Evolutionary conservation across 2,797 vertebrate genomes (phyloP).

Genomic region (Ambastaia sidthimunki): DNA sequence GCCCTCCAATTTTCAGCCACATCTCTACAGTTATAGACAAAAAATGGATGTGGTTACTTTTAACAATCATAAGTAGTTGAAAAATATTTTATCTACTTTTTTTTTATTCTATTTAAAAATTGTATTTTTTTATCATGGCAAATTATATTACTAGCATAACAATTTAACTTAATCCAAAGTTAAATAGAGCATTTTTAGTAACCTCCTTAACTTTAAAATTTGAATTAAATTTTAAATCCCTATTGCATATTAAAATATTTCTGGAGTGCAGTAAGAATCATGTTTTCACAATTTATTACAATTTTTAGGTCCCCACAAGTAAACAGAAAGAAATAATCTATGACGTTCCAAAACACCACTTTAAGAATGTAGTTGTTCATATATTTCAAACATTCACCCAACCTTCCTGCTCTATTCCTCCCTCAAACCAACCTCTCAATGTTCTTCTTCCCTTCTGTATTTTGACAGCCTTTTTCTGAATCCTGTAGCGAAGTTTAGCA

Average conservation of each 20-base stretch:
- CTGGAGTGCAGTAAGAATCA: neutral
- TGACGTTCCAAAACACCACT: constrained; percentile 99
- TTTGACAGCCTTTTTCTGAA: neutral
- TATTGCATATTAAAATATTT: neutral
- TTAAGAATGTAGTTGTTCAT: constrained; percentile 96
- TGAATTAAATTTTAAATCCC: neutral
- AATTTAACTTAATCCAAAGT: no score
- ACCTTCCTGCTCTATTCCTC: constrained; percentile 8
- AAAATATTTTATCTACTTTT: no score
- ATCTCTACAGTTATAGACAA: constrained; percentile 54
- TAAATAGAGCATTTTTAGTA: no score
- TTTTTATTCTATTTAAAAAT: no score
- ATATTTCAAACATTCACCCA: constrained; percentile 38
- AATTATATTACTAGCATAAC: no score
- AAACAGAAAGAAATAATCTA: constrained; percentile 99
- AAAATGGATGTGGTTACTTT: no score
- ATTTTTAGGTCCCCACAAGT: constrained; percentile 92
- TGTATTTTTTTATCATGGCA: no score
- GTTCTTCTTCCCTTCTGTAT: constrained; percentile 45
- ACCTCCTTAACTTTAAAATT: no score
- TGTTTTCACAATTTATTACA: constrained; percentile 47
- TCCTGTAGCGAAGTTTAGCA: neutral
- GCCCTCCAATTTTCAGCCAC: constrained; percentile 63
- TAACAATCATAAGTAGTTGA: no score
- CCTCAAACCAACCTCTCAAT: constrained; percentile 79